These are phyloP conservation scores for Pantherophis vulpinus DNA, from an alignment of 2,797 vertebrate species.

Conservation along the genomic window DNA sequence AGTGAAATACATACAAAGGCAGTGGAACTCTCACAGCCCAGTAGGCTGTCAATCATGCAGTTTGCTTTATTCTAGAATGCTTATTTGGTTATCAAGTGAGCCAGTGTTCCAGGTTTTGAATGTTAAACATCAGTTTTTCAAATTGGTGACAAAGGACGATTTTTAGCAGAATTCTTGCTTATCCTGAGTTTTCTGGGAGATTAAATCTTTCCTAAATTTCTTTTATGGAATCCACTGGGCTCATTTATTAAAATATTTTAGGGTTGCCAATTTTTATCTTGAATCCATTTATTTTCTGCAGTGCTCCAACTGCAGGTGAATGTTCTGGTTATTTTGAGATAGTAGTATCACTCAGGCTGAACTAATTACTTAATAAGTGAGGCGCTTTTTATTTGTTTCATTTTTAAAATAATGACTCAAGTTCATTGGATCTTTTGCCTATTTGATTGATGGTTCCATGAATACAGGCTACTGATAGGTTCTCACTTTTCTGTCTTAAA, in stretches of 20 bases:
- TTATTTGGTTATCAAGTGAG: background rate
- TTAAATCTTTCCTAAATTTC: background rate
- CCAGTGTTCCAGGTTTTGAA: background rate
- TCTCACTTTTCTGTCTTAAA: conserved; percentile 10
- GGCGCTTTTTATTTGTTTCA: background rate
- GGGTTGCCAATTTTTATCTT: background rate
- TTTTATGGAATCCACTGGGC: background rate
- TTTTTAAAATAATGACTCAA: conserved; percentile 8
- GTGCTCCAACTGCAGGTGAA: background rate
- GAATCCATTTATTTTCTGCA: background rate
- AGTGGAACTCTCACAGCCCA: background rate
- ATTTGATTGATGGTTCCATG: conserved; percentile 28
- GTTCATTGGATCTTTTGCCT: conserved; percentile 24
- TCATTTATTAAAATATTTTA: background rate
- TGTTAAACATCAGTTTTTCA: background rate
- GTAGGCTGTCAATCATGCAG: background rate
- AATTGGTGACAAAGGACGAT: background rate
- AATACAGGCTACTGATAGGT: conserved; percentile 20
- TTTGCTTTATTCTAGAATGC: background rate
- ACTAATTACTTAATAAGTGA: background rate
- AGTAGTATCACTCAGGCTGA: background rate
- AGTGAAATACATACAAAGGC: background rate
- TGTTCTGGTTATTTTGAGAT: background rate
- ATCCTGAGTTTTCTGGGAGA: background rate
- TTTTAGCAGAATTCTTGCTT: background rate